phyloP scores from a whole-genome alignment of 2,797 vertebrate species.

The Heliangelus exortis region DNA sequence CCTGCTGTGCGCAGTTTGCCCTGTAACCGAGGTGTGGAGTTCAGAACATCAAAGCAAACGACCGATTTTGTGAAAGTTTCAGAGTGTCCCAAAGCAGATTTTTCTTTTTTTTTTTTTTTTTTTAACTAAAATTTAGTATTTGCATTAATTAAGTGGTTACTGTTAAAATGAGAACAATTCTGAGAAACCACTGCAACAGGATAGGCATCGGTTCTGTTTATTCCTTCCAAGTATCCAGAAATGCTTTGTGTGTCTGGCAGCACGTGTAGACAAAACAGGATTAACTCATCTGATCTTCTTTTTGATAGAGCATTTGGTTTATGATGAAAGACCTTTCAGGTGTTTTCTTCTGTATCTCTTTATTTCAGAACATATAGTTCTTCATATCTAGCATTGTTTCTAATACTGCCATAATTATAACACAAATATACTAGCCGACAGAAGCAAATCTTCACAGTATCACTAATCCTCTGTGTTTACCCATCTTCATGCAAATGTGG shows the following conservation, averaged over 20 bases:
- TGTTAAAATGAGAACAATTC: not conserved
- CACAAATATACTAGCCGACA: not conserved
- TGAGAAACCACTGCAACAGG: not conserved
- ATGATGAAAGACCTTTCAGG: not conserved
- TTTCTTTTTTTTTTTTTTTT: not conserved
- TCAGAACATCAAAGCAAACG: not conserved
- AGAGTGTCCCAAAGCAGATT: not conserved
- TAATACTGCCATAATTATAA: not conserved
- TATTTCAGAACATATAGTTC: not conserved
- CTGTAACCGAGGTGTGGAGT: not conserved
- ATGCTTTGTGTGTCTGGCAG: not conserved
- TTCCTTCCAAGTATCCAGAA: not conserved
- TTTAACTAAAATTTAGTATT: not conserved
- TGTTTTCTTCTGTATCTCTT: not conserved
- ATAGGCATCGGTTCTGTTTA: not conserved
- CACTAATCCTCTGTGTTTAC: not conserved
- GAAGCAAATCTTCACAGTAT: not conserved
- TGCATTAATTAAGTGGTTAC: slow-evolving; percentile 37
- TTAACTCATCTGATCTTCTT: not conserved
- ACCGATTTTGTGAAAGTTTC: not conserved
- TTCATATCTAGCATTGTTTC: not conserved
- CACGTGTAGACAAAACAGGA: not conserved
- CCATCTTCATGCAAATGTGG: not conserved
- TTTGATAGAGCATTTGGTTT: not conserved
- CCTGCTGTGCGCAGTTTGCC: rapidly evolving